Conservation (phyloP, 1,140 invertebrate genomes). For the Triops cancriformis region DNA sequence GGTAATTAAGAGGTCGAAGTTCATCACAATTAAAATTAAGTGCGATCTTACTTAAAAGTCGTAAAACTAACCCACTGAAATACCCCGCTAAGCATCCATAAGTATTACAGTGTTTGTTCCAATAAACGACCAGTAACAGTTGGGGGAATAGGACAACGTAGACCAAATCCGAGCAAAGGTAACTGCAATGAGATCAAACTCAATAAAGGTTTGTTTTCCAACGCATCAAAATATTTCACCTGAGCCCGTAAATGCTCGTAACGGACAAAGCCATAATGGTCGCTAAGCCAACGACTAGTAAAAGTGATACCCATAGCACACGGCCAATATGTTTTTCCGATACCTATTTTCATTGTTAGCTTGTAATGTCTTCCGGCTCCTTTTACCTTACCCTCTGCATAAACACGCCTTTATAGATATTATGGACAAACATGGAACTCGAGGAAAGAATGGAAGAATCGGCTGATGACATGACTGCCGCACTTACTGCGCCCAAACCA, state of each 20-base stretch:
- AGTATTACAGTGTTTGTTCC: slow-evolving; percentile 45
- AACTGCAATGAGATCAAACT: slow-evolving; percentile 28
- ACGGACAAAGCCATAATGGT: slow-evolving; percentile 63
- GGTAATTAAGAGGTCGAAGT: too few species aligned
- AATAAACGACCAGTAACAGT: slow-evolving; percentile 51
- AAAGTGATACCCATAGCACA: slow-evolving; percentile 60
- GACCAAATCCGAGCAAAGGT: slow-evolving; percentile 52
- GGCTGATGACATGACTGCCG: slow-evolving; percentile 73
- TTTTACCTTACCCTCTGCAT: slow-evolving; percentile 50
- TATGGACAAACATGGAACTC: slow-evolving; percentile 71
- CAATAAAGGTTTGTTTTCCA: neutral
- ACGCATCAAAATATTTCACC: slow-evolving; percentile 42
- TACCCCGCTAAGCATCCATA: slow-evolving; percentile 50
- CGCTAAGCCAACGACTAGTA: slow-evolving; percentile 57
- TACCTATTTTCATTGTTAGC: slow-evolving; percentile 44
- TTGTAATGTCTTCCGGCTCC: neutral
- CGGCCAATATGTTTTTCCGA: slow-evolving; percentile 63
- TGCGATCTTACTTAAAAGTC: slow-evolving; percentile 36
- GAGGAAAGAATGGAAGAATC: slow-evolving; percentile 68
- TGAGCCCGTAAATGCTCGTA: slow-evolving; percentile 66
- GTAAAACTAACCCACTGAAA: slow-evolving; percentile 48
- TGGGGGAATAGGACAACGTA: slow-evolving; percentile 59
- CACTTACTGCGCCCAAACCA: slow-evolving; percentile 68
- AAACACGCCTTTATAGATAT: slow-evolving; percentile 65
- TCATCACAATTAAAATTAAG: neutral